Base-by-base conservation (phyloP, 1,140 invertebrate species). In the Drosophila cardini region DNA sequence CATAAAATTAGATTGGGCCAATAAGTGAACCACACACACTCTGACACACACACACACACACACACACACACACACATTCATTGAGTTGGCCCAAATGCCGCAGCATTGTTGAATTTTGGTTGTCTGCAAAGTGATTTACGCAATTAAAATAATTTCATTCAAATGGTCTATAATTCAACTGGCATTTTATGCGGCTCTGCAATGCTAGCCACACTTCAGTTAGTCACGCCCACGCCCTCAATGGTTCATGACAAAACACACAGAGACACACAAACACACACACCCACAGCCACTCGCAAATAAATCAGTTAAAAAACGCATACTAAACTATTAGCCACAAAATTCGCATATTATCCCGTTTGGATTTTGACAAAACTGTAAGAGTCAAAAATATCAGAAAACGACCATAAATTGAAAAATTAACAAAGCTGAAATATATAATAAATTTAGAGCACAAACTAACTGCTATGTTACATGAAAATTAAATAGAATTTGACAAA, bases 111-210 rank as follows among this genome's bases (percentile, higher is more conserved):
- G 76, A 81, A 86, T 77, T 87, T 74, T 63, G 76, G 76, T 87
- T 89, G 78, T 60, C 73, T 83, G 76, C 80, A 87, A 87, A 87
- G 80, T 87, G 83, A 87, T 89, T 87, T 87, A 87, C 84, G 83
- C 83, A 87, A 87, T 87, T 87, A 87, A 87, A 87, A 87, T 87
- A 89, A 87, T 87, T 89, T 87, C 76, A 80, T 83, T 89, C 84
- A 87, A 87, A 87, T 87, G 80, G 72, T 89, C 80, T 80, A 89
- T 89, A 87, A 87, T 87, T 87, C 80, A 89, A 78, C 76, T 86
- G 76, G 83, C 83, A 87, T 87, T 87, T 82, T 69, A 52, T 70
- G 72, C 68, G 67, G 82, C 80, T 34, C 78, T 80, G 73, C 74
- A 55, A 61, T 68, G 4, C 21, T 26, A 63, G 75, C 71, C 78